Evolutionary conservation across 2,113 vertebrate genomes (phyloP), one percentile per base, ranked within the genome.

Genomic region (Calyptommatus sinebrachiatus): DNA sequence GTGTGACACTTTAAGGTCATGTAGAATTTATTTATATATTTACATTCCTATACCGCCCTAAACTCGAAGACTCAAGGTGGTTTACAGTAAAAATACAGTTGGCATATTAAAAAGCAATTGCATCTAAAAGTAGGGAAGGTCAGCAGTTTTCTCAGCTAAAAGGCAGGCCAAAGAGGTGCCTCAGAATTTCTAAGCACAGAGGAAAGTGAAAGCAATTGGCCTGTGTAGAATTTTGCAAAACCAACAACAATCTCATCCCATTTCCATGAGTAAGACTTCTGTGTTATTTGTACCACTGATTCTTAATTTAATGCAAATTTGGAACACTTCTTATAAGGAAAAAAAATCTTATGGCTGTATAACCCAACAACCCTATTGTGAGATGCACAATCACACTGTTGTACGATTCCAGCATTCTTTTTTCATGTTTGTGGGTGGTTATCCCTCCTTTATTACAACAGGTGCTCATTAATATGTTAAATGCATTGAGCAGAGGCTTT

Each of bases 231-330:
- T 84, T 85, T 88, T 88, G 86, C 87, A 88, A 76, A 86, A 91
- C 84, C 81, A 78, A 20, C 14, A 4, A 87, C 11, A 57, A 57
- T 18, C 53, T 57, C 18, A 3, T 16, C 53, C 4, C 53, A 81
- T 81, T 85, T 87, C 45, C 69, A 11, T 31, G 89, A 91, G 62
- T 60, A 84, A 89, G 89, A 89, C 74, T 81, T 83, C 75, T 83
- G 73, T 75, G 71, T 89, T 86, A 91, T 89, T 84, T 86, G 79
- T 85, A 88, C 86, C 86, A 91, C 86, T 85, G 89, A 83, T 84
- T 71, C 79, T 89, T 81, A 76, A 80, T 85, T 88, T 90, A 91
- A 90, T 85, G 67, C 86, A 89, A 88, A 88, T 91, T 87, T 91
- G 90, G 86, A 92, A 91, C 79, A 82, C 84, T 70, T 77, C 46